These are phyloP conservation scores for Platichthys stellatus DNA, from an alignment of 2,113 vertebrate species.

Conservation along the genomic window DNA sequence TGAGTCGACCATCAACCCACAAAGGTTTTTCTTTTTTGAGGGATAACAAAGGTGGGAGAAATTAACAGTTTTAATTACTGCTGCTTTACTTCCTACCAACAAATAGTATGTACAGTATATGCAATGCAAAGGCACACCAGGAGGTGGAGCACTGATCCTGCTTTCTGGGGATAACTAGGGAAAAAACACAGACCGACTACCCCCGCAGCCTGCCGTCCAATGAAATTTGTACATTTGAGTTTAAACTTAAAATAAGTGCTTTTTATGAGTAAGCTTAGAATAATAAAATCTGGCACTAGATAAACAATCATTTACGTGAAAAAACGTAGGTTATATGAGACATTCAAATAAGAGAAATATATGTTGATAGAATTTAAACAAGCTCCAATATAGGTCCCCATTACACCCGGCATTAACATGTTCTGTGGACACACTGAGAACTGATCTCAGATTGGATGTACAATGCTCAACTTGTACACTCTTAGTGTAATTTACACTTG, in stretches of 20 bases:
- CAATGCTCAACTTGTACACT: background rate
- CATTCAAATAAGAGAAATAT: slow-evolving; percentile 56
- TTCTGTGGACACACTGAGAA: slow-evolving; percentile 15
- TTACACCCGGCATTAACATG: slow-evolving; percentile 37
- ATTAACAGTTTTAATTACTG: slow-evolving; percentile 5
- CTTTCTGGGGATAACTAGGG: slow-evolving; percentile 34
- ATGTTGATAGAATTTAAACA: slow-evolving; percentile 30
- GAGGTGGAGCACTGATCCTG: slow-evolving; percentile 74
- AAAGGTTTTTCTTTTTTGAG: background rate
- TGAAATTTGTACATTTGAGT: slow-evolving; percentile 25
- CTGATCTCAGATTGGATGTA: slow-evolving; percentile 18
- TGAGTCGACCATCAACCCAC: slow-evolving; percentile 2
- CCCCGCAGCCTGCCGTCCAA: slow-evolving; percentile 28
- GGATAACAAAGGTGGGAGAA: background rate
- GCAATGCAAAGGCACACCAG: slow-evolving; percentile 79
- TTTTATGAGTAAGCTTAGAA: slow-evolving; percentile 50
- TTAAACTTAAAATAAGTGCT: slow-evolving; percentile 62
- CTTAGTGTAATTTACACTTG: slow-evolving; percentile 4
- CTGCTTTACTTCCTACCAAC: background rate
- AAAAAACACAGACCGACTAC: slow-evolving; percentile 5
- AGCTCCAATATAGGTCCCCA: slow-evolving; percentile 30
- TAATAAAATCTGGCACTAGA: slow-evolving; percentile 70
- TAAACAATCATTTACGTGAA: slow-evolving; percentile 59
- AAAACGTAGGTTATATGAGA: slow-evolving; percentile 51
- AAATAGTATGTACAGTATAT: slow-evolving; percentile 49